phyloP scores from a whole-genome alignment of 2,797 vertebrate species.

The Intellagama lesueurii region DNA sequence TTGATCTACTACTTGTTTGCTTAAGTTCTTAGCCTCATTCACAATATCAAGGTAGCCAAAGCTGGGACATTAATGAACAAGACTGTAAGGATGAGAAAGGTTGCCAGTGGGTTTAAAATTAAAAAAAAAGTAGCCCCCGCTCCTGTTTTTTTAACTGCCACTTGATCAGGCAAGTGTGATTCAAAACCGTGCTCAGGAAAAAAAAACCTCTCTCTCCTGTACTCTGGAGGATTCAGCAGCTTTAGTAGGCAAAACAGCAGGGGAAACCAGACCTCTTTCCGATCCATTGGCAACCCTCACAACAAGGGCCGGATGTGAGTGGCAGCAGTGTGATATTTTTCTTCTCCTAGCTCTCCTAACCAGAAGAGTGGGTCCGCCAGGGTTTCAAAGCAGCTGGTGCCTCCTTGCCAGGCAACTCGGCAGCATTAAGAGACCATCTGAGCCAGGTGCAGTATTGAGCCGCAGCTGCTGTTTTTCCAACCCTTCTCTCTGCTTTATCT shows the following conservation, averaged over 20 bases:
- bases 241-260: background rate
- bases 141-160: background rate
- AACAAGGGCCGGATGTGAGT: background rate
- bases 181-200: too few relatives aligned
- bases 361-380: background rate
- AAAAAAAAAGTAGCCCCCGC: background rate
- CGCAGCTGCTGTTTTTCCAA: slow-evolving; percentile 21
- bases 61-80: background rate
- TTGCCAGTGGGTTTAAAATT: background rate
- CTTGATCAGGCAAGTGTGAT: background rate
- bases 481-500: slow-evolving; percentile 11
- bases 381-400: background rate
- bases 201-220: too few relatives aligned
- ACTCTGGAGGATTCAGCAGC: background rate
- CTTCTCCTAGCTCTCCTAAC: background rate
- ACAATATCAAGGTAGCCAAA: background rate
- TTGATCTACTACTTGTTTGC: background rate
- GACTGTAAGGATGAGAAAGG: background rate
- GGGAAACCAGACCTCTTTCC: background rate
- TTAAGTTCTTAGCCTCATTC: background rate
- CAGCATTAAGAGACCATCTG: background rate
- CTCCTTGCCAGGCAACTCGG: slow-evolving; percentile 2
- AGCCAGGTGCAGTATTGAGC: slow-evolving; percentile 15
- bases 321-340: background rate
- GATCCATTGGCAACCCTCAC: background rate